phyloP scores from a whole-genome alignment of 2,113 vertebrate genomes.

The Oceanites oceanicus region DNA sequence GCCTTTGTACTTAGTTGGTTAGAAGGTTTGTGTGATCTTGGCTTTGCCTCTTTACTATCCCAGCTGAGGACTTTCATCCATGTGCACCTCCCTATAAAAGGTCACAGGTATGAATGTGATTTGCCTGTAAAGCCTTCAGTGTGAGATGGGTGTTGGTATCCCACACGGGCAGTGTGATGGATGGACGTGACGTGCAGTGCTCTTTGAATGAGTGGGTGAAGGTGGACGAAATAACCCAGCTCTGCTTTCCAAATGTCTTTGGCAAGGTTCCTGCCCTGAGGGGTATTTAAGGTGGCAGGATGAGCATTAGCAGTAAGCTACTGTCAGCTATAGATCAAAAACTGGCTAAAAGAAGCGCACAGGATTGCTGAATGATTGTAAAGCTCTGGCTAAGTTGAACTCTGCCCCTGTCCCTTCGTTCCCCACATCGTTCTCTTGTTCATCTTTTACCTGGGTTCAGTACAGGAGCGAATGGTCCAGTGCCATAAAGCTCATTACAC shows the following conservation, averaged over 20 bases:
- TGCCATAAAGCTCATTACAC: background rate
- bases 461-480: background rate
- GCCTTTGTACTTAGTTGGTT: background rate
- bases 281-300: background rate
- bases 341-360: background rate
- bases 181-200: fast-evolving
- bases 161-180: fast-evolving
- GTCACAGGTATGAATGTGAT: background rate
- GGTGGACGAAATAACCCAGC: background rate
- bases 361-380: background rate
- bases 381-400: background rate
- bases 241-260: background rate
- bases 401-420: background rate
- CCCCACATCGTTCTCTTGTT: fast-evolving
- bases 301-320: background rate
- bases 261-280: background rate
- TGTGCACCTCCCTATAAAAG: background rate
- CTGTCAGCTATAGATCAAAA: background rate
- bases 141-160: background rate
- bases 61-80: background rate
- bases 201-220: background rate
- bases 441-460: background rate
- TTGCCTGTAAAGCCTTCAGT: background rate
- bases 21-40: background rate
- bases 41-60: background rate